Conservation (phyloP, 2,797 vertebrate genomes). For the Falco novaeseelandiae region DNA sequence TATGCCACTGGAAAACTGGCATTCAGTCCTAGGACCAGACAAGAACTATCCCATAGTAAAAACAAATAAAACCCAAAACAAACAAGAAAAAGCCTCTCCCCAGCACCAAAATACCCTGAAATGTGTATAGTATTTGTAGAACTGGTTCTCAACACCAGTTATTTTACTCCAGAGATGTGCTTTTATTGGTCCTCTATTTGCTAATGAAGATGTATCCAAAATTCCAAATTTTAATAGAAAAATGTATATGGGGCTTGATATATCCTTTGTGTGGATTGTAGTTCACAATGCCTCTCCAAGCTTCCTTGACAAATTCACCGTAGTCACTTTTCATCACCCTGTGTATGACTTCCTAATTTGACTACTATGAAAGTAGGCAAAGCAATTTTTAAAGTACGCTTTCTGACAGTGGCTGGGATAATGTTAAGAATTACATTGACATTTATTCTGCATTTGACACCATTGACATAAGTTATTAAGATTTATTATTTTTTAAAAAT, state of each 20-base stretch:
- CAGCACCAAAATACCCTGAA: neutral
- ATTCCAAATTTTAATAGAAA: neutral
- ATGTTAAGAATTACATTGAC: neutral
- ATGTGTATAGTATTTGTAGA: neutral
- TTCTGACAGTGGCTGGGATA: neutral
- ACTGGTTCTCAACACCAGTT: neutral
- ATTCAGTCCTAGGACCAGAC: neutral
- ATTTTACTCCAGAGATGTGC: neutral
- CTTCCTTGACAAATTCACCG: neutral
- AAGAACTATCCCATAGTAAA: neutral
- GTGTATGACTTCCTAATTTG: fast-evolving
- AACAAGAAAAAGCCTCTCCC: neutral
- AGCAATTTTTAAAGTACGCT: neutral
- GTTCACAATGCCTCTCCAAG: neutral
- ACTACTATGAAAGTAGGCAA: neutral
- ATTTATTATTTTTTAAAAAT: neutral
- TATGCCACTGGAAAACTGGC: neutral
- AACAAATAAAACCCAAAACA: neutral
- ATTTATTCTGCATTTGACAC: neutral
- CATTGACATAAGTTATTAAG: neutral
- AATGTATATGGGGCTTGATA: neutral
- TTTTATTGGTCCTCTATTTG: neutral
- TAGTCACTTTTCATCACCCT: neutral
- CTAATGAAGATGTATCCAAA: neutral
- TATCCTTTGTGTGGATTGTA: neutral